Conservation (phyloP, 2,797 vertebrate species). For the Ceryle rudis region DNA sequence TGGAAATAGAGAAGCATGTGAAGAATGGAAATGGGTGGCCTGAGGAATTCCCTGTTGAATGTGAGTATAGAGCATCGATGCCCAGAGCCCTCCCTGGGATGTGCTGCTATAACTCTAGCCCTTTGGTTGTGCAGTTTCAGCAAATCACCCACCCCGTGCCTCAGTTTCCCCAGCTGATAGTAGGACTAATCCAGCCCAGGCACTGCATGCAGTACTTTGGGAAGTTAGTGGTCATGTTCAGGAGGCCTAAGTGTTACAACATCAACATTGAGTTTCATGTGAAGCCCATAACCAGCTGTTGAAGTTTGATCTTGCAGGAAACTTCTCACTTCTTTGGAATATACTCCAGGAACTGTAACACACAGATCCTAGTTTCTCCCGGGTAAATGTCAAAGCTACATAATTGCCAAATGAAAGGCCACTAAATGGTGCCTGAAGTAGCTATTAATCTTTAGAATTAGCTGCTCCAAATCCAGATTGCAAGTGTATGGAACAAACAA, state of each 20-base stretch:
- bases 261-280: background rate
- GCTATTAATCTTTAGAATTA: constrained; percentile 33
- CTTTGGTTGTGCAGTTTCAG: background rate
- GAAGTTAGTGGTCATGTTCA: background rate
- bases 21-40: background rate
- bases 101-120: background rate
- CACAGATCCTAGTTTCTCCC: background rate
- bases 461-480: background rate
- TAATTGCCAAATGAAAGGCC: background rate
- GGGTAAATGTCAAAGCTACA: background rate
- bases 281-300: background rate
- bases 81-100: background rate
- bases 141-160: background rate
- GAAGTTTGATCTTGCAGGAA: background rate
- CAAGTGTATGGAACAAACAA: background rate
- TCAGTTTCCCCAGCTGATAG: background rate
- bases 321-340: background rate
- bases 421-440: background rate
- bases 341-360: background rate
- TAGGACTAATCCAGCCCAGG: background rate
- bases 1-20: background rate
- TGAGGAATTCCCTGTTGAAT: background rate
- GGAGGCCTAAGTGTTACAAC: background rate
- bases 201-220: background rate
- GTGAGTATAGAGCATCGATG: background rate